Base-by-base conservation (phyloP, 2,797 vertebrate species). In the Psittacula echo region DNA sequence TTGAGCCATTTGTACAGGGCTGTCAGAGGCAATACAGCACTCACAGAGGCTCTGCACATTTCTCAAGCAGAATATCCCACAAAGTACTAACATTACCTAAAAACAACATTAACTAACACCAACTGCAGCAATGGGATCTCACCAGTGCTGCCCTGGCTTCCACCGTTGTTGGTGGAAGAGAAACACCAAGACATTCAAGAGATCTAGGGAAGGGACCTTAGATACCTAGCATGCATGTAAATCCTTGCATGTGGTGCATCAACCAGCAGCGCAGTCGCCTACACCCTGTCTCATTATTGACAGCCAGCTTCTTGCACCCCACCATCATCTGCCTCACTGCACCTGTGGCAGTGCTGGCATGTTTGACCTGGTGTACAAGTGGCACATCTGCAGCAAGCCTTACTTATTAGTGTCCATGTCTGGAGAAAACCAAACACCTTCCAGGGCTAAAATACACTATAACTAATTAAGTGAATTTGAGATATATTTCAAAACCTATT, bases 401-500 rank as follows among this genome's bases (percentile, higher is more conserved):
- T 37, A 14, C 26, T 27, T 20, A 20, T 5, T 50, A 53, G 65
- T 27, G 64, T 58, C 90, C 67, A 5, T 21, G 71, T 50, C 68
- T 71, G 27, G 48, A 93, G 72, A 94, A 85, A 89, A 42, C 8
- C 68, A 62, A 45, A 48, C 37, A 9, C 74, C 60, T 93, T 47
- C 51, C 53, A 62, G 34, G 58, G 66, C 34, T 93, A 92, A 94
- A 97, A 92, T 53, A 73, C 62, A 20, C 71, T 58, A 66, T 37
- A 53, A 80, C 65, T 94, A 87, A 95, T 89, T 93, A 94, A 91
- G 37, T 48, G 83, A 91, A 27, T 95, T 90, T 86, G 89, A 96
- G 92, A 93, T 27, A 5, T 86, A 76, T 89, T 95, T 96, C 95
- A 95, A 92, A 91, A 94, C 16, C 78, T 86, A 89, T 94, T 93